phyloP scores from a whole-genome alignment of 2,113 vertebrate genomes.

The Micronisus gabar region DNA sequence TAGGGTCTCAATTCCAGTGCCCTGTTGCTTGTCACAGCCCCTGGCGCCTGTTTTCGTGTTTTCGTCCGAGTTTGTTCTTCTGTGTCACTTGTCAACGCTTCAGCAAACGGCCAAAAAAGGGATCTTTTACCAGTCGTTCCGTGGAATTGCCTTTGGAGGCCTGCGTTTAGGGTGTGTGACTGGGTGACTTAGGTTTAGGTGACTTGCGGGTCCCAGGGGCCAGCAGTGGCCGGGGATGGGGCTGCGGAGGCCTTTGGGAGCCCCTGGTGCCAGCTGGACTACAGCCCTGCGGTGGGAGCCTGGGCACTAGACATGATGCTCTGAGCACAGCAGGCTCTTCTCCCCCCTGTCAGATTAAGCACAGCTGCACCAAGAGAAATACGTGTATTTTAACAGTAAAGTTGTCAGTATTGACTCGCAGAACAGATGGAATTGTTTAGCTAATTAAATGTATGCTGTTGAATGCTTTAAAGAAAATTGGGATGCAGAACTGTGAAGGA shows the following conservation, averaged over 20 bases:
- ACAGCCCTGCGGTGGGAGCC: background rate
- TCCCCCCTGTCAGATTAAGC: background rate
- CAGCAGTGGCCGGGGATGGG: background rate
- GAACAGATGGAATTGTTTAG: conserved; percentile 40
- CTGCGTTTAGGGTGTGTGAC: background rate
- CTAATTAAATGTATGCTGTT: conserved; percentile 17
- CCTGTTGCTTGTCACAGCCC: background rate
- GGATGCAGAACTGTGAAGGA: background rate
- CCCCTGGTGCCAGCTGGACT: background rate
- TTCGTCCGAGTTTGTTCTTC: background rate
- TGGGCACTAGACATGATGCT: background rate
- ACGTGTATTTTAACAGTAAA: background rate
- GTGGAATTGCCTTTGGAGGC: background rate
- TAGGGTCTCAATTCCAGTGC: background rate
- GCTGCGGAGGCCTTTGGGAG: background rate
- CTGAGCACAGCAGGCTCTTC: background rate
- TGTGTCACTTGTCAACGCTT: background rate
- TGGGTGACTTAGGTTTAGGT: background rate
- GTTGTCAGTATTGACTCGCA: conserved; percentile 5
- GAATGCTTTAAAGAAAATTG: background rate
- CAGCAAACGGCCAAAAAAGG: background rate
- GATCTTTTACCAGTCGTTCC: background rate
- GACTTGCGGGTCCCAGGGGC: background rate
- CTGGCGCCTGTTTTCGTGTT: accelerated
- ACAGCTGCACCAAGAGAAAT: background rate